phyloP scores from a whole-genome alignment of 2,797 vertebrate genomes.

The Microhierax caerulescens region DNA sequence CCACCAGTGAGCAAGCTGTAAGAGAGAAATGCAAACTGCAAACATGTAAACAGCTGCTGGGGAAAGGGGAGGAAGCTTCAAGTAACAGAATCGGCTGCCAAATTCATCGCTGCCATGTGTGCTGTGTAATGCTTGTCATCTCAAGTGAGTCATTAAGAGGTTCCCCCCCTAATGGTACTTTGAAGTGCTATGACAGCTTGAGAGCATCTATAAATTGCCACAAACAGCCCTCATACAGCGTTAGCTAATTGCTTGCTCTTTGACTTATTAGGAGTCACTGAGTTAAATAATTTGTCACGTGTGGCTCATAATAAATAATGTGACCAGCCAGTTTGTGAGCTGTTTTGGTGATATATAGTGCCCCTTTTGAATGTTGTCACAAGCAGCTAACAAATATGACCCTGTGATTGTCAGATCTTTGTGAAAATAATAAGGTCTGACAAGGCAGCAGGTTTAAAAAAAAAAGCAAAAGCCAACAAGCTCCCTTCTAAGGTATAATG shows the following conservation, averaged over 20 bases:
- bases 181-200: constrained; percentile 87
- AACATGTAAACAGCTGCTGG: constrained; percentile 74
- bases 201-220: constrained; percentile 91
- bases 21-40: constrained; percentile 36
- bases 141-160: constrained; percentile 86
- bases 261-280: constrained; percentile 91
- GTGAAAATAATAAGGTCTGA: constrained; percentile 48
- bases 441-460: neutral
- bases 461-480: too few relatives aligned
- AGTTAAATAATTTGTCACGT: constrained; percentile 96
- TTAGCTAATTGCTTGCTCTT: constrained; percentile 98
- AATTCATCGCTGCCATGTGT: constrained; percentile 85
- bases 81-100: constrained; percentile 74
- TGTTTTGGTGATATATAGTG: constrained; percentile 79
- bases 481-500: neutral
- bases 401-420: constrained; percentile 37
- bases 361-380: constrained; percentile 80
- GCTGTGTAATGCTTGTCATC: constrained; percentile 88
- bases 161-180: constrained; percentile 83
- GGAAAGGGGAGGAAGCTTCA: constrained; percentile 8
- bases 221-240: constrained; percentile 86
- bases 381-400: constrained; percentile 71
- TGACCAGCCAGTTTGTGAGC: constrained; percentile 76
- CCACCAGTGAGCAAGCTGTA: neutral
- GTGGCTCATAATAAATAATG: constrained; percentile 90